These are phyloP conservation scores for Argyresthia goedartella DNA, from an alignment of 2,888 invertebrate genomes.

Conservation along the genomic window DNA sequence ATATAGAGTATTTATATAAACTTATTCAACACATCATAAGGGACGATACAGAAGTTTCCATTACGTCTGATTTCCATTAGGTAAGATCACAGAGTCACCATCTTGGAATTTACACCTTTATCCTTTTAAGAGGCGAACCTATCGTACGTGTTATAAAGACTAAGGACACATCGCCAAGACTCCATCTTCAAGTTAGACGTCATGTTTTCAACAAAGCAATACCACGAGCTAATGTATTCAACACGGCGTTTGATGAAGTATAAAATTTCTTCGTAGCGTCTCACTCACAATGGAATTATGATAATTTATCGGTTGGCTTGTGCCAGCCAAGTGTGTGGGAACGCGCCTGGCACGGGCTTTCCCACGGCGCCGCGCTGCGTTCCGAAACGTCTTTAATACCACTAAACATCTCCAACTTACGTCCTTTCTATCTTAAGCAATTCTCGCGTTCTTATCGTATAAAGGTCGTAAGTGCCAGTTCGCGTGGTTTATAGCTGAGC, in stretches of 20 bases:
- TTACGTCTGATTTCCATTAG: too few species aligned
- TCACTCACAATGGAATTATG: slow-evolving; percentile 72
- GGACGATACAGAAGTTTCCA: too few species aligned
- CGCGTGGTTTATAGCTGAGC: slow-evolving; percentile 18
- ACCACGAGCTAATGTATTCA: slow-evolving; percentile 67
- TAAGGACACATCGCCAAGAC: slow-evolving; percentile 25
- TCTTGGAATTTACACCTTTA: slow-evolving; percentile 32
- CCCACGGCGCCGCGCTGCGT: slow-evolving; percentile 50
- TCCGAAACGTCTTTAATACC: slow-evolving; percentile 38
- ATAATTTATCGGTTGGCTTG: slow-evolving; percentile 72
- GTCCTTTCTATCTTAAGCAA: slow-evolving; percentile 24
- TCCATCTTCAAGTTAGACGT: slow-evolving; percentile 20
- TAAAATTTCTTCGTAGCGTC: slow-evolving; percentile 71
- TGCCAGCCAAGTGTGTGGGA: slow-evolving; percentile 71
- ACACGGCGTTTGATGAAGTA: slow-evolving; percentile 69
- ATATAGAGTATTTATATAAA: too few species aligned
- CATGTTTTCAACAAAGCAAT: slow-evolving; percentile 48
- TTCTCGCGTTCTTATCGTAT: slow-evolving; percentile 12
- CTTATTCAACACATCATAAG: too few species aligned
- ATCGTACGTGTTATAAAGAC: slow-evolving; percentile 38
- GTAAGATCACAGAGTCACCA: slow-evolving; percentile 5
- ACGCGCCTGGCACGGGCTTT: slow-evolving; percentile 69
- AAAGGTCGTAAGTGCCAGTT: slow-evolving; percentile 35
- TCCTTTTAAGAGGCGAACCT: slow-evolving; percentile 8
- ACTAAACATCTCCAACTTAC: slow-evolving; percentile 33